A percentile compares a stretch with the other conserved stretches of the same genome.
phyloP scores from a whole-genome alignment of 2,797 vertebrate genomes.

The Hyperoplus immaculatus region DNA sequence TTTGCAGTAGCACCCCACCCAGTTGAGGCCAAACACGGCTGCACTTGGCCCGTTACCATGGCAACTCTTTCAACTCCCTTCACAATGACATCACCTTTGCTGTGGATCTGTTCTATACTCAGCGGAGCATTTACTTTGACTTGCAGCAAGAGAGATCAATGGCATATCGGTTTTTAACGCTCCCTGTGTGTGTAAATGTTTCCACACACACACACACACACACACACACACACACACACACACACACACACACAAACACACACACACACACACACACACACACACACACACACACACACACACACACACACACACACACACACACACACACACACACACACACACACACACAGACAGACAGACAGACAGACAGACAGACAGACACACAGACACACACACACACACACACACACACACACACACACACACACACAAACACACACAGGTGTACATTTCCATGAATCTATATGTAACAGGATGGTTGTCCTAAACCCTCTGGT shows the following conservation, averaged over 20 bases:
- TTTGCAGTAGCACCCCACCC: conserved; percentile 61
- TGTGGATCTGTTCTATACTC: conserved; percentile 45
- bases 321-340: neutral
- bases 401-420: neutral
- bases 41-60: conserved; percentile 68
- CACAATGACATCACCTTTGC: conserved; percentile 70
- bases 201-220: neutral
- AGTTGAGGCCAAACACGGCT: conserved; percentile 59
- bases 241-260: neutral
- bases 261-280: conserved; percentile 9
- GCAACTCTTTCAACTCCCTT: conserved; percentile 72
- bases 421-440: neutral
- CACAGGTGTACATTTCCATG: neutral
- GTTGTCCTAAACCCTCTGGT: neutral
- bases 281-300: neutral
- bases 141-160: conserved; percentile 1
- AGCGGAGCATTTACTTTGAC: conserved; percentile 24
- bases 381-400: conserved; percentile 7
- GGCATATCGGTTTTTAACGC: conserved; percentile 3
- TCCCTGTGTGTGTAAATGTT: neutral
- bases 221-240: conserved; percentile 15
- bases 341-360: conserved; percentile 13
- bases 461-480: conserved; percentile 15
- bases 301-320: conserved; percentile 20
- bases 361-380: neutral